phyloP scores from a whole-genome alignment of 2,113 vertebrate species.

The Meles meles region DNA sequence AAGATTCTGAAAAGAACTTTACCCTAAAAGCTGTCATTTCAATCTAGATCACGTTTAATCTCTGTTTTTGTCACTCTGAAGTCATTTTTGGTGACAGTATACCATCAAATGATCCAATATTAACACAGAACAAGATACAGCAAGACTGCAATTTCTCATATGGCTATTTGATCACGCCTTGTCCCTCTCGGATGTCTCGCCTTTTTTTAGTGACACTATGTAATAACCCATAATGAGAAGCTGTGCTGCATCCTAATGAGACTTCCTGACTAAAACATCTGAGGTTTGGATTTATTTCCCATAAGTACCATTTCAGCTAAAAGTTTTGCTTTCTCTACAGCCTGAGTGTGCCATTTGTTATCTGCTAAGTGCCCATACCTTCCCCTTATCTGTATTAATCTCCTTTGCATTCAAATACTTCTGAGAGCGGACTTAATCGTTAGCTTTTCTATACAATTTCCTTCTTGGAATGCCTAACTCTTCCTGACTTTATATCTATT shows the following conservation, averaged over 20 bases:
- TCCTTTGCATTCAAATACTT: conserved; percentile 50
- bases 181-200: conserved; percentile 44
- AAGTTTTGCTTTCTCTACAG: conserved; percentile 59
- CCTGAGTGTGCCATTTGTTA: conserved; percentile 56
- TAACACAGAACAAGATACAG: conserved; percentile 4
- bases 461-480: conserved; percentile 54
- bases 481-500: conserved; percentile 58
- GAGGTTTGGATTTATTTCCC: conserved; percentile 72
- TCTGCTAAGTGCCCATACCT: conserved; percentile 62
- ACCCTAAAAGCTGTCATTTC: conserved; percentile 23
- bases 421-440: conserved; percentile 44
- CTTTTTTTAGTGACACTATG: conserved; percentile 66
- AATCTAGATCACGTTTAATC: not conserved
- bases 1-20: conserved; percentile 14
- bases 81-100: not conserved
- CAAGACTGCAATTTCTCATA: conserved; percentile 3
- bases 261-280: conserved; percentile 73
- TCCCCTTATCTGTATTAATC: conserved; percentile 50
- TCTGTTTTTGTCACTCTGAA: conserved; percentile 18
- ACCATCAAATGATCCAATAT: not conserved
- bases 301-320: conserved; percentile 69
- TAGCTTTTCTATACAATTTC: conserved; percentile 54
- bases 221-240: conserved; percentile 70
- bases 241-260: conserved; percentile 65
- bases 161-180: not conserved